Evolutionary conservation across 2,797 vertebrate genomes (phyloP).

Genomic region (Sebastes goodei): DNA sequence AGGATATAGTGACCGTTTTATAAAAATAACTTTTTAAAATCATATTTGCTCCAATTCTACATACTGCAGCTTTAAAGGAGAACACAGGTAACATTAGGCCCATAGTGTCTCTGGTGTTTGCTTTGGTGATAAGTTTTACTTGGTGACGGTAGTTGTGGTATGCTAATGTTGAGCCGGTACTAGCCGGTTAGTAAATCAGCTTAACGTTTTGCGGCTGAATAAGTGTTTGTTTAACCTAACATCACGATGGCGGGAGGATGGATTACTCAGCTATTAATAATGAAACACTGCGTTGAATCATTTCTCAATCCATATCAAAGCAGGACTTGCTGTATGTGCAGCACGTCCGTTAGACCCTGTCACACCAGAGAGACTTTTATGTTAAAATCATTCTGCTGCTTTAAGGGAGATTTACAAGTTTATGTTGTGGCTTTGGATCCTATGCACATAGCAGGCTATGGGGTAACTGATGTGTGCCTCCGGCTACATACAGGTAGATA

Average conservation of each 20-base stretch:
- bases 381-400: background rate
- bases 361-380: background rate
- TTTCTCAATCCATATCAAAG: background rate
- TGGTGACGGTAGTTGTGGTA: no score
- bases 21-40: no score
- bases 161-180: no score
- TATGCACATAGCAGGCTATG: background rate
- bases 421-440: background rate
- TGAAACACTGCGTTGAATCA: background rate
- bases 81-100: no score
- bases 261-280: background rate
- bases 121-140: no score
- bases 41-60: no score
- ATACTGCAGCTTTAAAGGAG: no score
- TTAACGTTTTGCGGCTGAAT: background rate
- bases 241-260: background rate
- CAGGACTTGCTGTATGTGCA: background rate
- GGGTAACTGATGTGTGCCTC: no score
- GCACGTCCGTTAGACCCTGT: background rate
- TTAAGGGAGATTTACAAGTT: background rate
- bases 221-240: background rate
- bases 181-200: no score
- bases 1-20: no score
- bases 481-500: background rate
- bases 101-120: no score